These are phyloP conservation scores for Dendrolimus houi DNA, from an alignment of 2,888 invertebrate genomes.

Conservation along the genomic window DNA sequence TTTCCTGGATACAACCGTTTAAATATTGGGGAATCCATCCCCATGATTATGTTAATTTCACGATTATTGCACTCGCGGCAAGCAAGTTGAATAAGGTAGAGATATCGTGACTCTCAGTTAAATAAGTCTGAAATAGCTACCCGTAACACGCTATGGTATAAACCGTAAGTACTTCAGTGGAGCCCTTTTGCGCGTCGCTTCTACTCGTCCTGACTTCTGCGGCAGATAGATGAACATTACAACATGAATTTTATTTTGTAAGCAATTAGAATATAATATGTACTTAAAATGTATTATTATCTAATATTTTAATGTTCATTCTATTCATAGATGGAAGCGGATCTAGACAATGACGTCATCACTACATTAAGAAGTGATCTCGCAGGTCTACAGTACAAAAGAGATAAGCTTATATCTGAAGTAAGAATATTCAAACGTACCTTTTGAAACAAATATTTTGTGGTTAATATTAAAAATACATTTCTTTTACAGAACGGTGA, in stretches of 20 bases:
- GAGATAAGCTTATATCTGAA: slow-evolving; percentile 86
- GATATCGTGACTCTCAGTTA: slow-evolving; percentile 59
- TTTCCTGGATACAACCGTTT: slow-evolving; percentile 24
- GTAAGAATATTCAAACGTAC: slow-evolving; percentile 52
- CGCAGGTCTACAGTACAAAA: slow-evolving; percentile 89
- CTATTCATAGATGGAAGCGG: slow-evolving; percentile 73
- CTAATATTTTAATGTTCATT: neutral
- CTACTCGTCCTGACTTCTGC: slow-evolving; percentile 32
- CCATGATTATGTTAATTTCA: slow-evolving; percentile 36
- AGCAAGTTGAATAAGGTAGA: slow-evolving; percentile 4
- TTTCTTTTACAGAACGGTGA: slow-evolving; percentile 78
- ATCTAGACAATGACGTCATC: slow-evolving; percentile 79
- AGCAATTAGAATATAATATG: slow-evolving; percentile 17
- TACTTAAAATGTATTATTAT: too few species aligned
- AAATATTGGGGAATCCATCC: slow-evolving; percentile 20
- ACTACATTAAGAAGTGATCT: slow-evolving; percentile 88
- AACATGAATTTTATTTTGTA: slow-evolving; percentile 38
- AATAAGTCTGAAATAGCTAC: slow-evolving; percentile 50
- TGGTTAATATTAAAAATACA: slow-evolving; percentile 5
- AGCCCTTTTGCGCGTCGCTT: slow-evolving; percentile 51
- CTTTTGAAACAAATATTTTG: neutral
- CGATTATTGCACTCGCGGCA: slow-evolving; percentile 15
- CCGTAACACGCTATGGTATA: slow-evolving; percentile 58
- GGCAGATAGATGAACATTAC: slow-evolving; percentile 6
- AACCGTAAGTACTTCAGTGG: slow-evolving; percentile 48